These are phyloP conservation scores for Acrocephalus arundinaceus DNA, from an alignment of 2,113 vertebrate species.

Conservation along the genomic window DNA sequence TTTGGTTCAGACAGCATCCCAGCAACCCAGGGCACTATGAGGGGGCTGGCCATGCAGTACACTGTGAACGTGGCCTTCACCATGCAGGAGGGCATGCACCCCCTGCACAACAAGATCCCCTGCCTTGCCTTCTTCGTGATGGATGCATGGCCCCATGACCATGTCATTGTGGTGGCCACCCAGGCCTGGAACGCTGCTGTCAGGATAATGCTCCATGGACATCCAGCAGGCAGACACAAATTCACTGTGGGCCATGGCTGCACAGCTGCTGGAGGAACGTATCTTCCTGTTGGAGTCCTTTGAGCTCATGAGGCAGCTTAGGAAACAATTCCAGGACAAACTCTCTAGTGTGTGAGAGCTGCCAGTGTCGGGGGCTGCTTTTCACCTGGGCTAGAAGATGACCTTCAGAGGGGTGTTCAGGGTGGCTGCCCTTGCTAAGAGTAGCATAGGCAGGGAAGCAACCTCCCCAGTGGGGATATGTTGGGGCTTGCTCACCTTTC, in stretches of 20 bases:
- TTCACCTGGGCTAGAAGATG: not conserved
- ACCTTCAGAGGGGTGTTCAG: not conserved
- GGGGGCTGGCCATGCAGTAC: constrained; percentile 87
- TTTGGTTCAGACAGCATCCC: constrained; percentile 61
- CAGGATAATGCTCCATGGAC: constrained; percentile 85
- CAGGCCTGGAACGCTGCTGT: constrained; percentile 85
- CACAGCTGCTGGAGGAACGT: constrained; percentile 84
- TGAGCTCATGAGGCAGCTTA: constrained; percentile 88
- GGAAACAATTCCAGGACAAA: constrained; percentile 88
- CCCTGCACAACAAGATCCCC: constrained; percentile 73
- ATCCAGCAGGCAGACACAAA: constrained; percentile 88
- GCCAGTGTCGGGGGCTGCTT: rapidly evolving
- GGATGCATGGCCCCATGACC: constrained; percentile 85
- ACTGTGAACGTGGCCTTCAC: constrained; percentile 87
- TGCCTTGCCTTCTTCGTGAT: constrained; percentile 86
- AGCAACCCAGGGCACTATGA: constrained; percentile 89
- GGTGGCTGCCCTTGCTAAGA: not conserved
- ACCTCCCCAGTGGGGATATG: rapidly evolving
- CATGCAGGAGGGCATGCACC: constrained; percentile 77
- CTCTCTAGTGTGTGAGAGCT: constrained; percentile 81
- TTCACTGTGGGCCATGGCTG: constrained; percentile 88
- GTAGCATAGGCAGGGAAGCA: not conserved
- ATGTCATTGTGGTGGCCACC: constrained; percentile 83
- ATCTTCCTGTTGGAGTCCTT: constrained; percentile 92
- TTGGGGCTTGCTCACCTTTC: not conserved